Evolutionary conservation across 2,113 vertebrate species (phyloP).

Genomic region (Poeciliopsis retropinna): DNA sequence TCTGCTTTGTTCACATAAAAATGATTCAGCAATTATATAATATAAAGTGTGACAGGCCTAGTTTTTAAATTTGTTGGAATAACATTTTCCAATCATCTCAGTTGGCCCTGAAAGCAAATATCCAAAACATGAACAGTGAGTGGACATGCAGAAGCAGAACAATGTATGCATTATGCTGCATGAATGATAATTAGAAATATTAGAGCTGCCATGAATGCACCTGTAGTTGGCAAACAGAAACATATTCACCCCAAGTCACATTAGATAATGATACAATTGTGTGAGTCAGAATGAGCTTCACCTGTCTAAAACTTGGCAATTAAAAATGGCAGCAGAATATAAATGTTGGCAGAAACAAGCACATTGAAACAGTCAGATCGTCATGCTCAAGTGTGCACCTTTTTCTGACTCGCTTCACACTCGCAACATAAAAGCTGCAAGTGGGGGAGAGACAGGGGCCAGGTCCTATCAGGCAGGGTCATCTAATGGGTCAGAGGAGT

Average conservation of each 20-base stretch:
- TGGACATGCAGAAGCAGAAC: too few species aligned
- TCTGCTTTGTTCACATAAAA: too few species aligned
- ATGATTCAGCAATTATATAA: too few species aligned
- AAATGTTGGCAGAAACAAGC: not conserved
- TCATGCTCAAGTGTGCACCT: constrained; percentile 13
- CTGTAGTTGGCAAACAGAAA: not conserved
- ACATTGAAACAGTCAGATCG: not conserved
- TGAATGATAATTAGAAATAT: too few species aligned
- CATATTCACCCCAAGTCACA: not conserved
- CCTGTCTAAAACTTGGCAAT: not conserved
- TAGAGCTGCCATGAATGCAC: too few species aligned
- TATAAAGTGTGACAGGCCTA: too few species aligned
- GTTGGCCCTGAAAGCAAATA: too few species aligned
- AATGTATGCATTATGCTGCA: too few species aligned
- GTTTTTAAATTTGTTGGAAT: too few species aligned
- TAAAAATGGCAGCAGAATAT: not conserved
- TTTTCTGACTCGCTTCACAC: constrained; percentile 45
- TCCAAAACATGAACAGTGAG: too few species aligned
- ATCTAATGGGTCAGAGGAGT: constrained; percentile 68
- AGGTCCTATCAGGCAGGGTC: constrained; percentile 62
- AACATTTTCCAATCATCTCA: too few species aligned
- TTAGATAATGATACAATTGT: not conserved
- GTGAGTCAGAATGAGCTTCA: not conserved
- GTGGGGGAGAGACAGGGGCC: constrained; percentile 27
- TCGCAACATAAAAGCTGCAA: constrained; percentile 47